Evolutionary conservation across 2,888 invertebrate genomes (phyloP).

Genomic region (Rhamnusium bicolor): DNA sequence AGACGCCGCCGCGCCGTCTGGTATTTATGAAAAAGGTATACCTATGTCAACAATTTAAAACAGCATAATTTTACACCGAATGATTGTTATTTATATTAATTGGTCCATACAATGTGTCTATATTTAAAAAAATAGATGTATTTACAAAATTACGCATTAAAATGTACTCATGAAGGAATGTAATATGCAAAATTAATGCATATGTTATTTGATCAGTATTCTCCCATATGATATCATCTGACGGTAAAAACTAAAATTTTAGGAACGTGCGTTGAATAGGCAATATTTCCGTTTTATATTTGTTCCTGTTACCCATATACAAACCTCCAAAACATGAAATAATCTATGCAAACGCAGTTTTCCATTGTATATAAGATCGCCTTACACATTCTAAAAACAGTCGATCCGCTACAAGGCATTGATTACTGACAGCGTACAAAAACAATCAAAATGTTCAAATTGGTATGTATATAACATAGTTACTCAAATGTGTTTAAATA

Average conservation of each 20-base stretch:
- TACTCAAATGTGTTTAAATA: no score
- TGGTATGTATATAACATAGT: not conserved
- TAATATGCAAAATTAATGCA: no score
- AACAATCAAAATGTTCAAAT: slow-evolving; percentile 1
- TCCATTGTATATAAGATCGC: not conserved
- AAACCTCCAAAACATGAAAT: not conserved
- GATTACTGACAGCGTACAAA: not conserved
- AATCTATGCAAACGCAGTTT: not conserved
- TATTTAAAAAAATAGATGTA: no score
- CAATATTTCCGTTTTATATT: not conserved
- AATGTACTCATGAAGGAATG: no score
- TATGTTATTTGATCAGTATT: no score
- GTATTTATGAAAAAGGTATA: no score
- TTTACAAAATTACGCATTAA: no score
- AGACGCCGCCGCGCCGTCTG: no score
- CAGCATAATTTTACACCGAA: no score
- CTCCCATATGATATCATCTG: not conserved
- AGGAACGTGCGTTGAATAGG: not conserved
- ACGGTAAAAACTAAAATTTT: not conserved
- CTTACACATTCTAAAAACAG: not conserved
- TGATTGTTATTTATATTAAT: no score
- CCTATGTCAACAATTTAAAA: no score
- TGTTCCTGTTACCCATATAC: not conserved
- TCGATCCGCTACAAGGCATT: not conserved
- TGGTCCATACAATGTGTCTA: no score